Base-by-base conservation (phyloP, 1,140 invertebrate genomes). In the Bombus affinis region DNA sequence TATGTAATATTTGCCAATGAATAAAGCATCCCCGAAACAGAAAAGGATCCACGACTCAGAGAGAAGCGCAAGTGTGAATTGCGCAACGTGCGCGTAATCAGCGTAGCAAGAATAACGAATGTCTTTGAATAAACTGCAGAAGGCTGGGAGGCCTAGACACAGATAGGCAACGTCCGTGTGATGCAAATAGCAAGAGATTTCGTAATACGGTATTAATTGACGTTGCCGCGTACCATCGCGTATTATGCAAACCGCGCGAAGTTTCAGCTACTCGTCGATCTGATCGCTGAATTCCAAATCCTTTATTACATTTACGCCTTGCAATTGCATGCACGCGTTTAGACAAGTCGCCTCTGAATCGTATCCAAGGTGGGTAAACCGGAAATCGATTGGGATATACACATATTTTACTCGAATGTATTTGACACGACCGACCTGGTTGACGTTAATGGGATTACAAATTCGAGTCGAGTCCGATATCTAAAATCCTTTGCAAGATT, bases 111-210 rank as follows among this genome's bases (percentile, higher is more conserved):
- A 85, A 82, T 78, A 83, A 84, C 73, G 71, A 89, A 71, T 81
- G 68, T 70, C 85, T 87, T 90, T 74, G 85, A 87, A 71, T 77
- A 79, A 84, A 53, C 62, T 84, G 74, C 81, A 85, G 80, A 90
- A 90, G 74, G 87, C 74, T 74, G 66, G 59, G 86, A 92, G 92
- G 80, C 92, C 92, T 92, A 93, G 92, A 92, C 92, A 92, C 86
- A 86, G 87, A 92, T 93, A 91, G 86, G 86, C 91, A 90, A 86
- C 87, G 78, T 85, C 85, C 92, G 88, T 90, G 87, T 89, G 92
- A 93, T 92, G 88, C 88, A 92, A 92, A 93, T 92, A 90, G 88
- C 90, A 78, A 88, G 86, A 65, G 72, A 93, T 92, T 93, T 93
- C 85, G 91, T 90, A 93, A 93, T 86, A 86, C 81, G 59, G 76